Conservation (phyloP, 2,113 vertebrate species). For the Recurvirostra avosetta region DNA sequence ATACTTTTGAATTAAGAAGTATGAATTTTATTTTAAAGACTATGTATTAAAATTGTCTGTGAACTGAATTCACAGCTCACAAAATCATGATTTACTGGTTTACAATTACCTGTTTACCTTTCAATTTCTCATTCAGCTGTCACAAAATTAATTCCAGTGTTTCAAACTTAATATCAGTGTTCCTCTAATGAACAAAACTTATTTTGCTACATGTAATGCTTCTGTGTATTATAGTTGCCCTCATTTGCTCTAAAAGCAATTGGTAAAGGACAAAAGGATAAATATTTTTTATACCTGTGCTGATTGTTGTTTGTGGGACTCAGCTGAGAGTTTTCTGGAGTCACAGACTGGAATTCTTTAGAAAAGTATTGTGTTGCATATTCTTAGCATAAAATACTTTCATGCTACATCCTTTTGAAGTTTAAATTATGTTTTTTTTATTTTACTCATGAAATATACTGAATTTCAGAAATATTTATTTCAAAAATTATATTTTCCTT, state of each 20-base stretch:
- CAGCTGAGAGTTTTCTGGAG: neutral
- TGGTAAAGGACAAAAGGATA: neutral
- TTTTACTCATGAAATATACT: neutral
- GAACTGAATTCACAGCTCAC: neutral
- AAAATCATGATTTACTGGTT: neutral
- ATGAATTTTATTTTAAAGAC: neutral
- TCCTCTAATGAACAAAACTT: neutral
- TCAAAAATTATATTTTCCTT: neutral
- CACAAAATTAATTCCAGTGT: neutral
- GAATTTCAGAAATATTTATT: neutral
- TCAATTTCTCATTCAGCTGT: neutral
- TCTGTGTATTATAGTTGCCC: neutral
- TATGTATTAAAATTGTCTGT: neutral
- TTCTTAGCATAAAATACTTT: neutral
- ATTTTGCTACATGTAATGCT: neutral
- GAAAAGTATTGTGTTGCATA: neutral
- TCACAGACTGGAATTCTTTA: fast-evolving
- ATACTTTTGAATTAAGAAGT: neutral
- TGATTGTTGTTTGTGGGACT: neutral
- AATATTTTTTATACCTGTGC: neutral
- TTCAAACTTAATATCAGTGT: neutral
- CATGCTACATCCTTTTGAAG: fast-evolving
- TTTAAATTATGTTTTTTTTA: neutral
- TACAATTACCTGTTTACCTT: neutral
- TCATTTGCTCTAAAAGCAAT: neutral